Evolutionary conservation across 2,888 invertebrate species (phyloP).

Genomic region (Gymnocheta viridis): DNA sequence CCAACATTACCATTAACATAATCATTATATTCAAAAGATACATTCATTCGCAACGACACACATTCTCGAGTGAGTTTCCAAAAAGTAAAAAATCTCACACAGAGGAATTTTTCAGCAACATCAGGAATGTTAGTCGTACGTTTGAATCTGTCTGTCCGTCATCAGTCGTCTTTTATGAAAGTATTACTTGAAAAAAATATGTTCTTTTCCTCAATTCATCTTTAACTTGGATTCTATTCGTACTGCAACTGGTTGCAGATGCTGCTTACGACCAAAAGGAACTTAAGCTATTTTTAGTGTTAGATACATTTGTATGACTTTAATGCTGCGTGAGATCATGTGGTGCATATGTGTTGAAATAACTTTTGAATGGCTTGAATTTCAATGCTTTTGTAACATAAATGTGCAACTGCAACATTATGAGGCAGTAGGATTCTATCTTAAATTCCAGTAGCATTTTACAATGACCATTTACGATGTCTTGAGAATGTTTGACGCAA

Average conservation of each 20-base stretch:
- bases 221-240: not conserved
- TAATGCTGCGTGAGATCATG: constrained; percentile 16
- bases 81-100: constrained; percentile 42
- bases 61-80: constrained; percentile 30
- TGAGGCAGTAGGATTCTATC: constrained; percentile 36
- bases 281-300: constrained; percentile 63
- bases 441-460: constrained; percentile 70
- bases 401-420: constrained; percentile 43
- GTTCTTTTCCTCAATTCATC: constrained; percentile 16
- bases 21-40: constrained; percentile 34
- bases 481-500: constrained; percentile 61
- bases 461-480: constrained; percentile 67
- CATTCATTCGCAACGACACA: constrained; percentile 40
- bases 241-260: constrained; percentile 2
- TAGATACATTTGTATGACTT: constrained; percentile 59
- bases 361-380: constrained; percentile 31
- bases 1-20: constrained; percentile 53
- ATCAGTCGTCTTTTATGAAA: not conserved
- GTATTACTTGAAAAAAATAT: constrained; percentile 9
- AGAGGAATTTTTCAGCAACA: constrained; percentile 8
- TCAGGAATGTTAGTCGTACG: constrained; percentile 32
- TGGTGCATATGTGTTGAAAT: constrained; percentile 22
- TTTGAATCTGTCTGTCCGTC: not conserved
- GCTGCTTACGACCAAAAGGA: constrained; percentile 43
- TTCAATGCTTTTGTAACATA: constrained; percentile 43